phyloP scores from a whole-genome alignment of 2,888 invertebrate genomes.

The Sussaba pulchella region DNA sequence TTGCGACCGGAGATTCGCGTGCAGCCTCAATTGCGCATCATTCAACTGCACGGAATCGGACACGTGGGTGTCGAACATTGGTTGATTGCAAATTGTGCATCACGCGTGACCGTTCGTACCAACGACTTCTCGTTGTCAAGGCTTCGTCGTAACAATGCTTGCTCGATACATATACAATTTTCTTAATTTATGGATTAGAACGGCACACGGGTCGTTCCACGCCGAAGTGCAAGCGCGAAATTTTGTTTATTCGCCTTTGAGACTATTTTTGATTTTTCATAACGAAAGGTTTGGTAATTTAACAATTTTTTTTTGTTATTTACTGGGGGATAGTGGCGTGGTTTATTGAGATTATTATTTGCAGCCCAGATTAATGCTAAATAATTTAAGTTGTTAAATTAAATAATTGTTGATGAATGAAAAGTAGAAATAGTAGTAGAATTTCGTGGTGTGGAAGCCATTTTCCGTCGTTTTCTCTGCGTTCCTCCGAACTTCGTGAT shows the following conservation, averaged over 20 bases:
- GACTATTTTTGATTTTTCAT: not conserved
- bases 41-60: not conserved
- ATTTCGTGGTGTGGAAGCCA: no score
- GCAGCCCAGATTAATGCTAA: no score
- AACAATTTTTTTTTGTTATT: no score
- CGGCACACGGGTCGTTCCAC: no score
- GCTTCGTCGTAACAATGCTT: slow-evolving; percentile 25
- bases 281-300: no score
- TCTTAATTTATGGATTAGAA: not conserved
- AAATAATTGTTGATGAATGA: not conserved
- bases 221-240: not conserved
- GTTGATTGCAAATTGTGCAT: slow-evolving; percentile 24
- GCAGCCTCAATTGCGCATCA: slow-evolving; percentile 20
- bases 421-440: no score
- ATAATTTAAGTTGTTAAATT: not conserved
- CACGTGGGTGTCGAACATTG: slow-evolving; percentile 10
- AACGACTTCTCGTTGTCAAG: slow-evolving; percentile 41
- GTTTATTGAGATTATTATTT: no score
- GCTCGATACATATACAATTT: slow-evolving; percentile 35
- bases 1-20: not conserved
- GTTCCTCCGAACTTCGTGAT: no score
- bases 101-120: slow-evolving; percentile 9
- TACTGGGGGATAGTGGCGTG: no score
- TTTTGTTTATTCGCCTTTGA: not conserved
- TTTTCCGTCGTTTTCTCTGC: no score